Evolutionary conservation across 2,888 invertebrate species (phyloP), one percentile per base, ranked within the genome.

Genomic region (Loripinus fragilis): DNA sequence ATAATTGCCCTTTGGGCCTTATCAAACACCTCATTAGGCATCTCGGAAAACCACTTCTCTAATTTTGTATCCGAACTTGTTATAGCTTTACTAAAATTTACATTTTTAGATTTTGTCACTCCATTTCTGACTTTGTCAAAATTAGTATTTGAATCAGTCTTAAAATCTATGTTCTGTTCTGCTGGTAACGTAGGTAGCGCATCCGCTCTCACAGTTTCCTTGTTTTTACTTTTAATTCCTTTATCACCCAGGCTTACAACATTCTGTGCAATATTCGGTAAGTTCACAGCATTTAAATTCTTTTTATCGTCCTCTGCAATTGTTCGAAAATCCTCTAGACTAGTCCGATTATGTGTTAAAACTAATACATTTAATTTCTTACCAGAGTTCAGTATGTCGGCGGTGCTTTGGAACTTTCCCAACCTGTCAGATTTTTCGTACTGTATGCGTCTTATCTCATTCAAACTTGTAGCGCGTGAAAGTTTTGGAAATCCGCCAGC

Each of bases 1-100:
- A 84, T 81, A n/a, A 84, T 28, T 8, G 81, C 84, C 30, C 84
- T 68, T 60, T 84, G 81, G 23, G 84, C 84, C 45, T 79, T 81
- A 38, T 84, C 84, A 68, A 84, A 79, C 30, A 75, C 79, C 38
- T 84, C 84, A 64, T 79, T 81, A 10, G 84, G 84, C 84, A 84
- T 84, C 45, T 81, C 84, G 7, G 84, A 81, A 72, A 84, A 84
- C 84, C 84, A 84, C 77, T 81, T 84, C 55, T 81, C 81, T 10
- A 84, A 64, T 69, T 81, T 84, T 35, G 80, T 66, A 71, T 83
- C 83, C 5, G 80, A 77, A 38, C 12, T 12, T 5, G 5, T 38
- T 8, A 38, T 8, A 38, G 12, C 38, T 38, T 38, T 38, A 38
- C 38, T 38, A 12, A 55, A 45, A 23, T 75, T 72, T 20, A 75